These are phyloP conservation scores for Bactericera cockerelli DNA, from an alignment of 1,140 invertebrate species.

Conservation along the genomic window DNA sequence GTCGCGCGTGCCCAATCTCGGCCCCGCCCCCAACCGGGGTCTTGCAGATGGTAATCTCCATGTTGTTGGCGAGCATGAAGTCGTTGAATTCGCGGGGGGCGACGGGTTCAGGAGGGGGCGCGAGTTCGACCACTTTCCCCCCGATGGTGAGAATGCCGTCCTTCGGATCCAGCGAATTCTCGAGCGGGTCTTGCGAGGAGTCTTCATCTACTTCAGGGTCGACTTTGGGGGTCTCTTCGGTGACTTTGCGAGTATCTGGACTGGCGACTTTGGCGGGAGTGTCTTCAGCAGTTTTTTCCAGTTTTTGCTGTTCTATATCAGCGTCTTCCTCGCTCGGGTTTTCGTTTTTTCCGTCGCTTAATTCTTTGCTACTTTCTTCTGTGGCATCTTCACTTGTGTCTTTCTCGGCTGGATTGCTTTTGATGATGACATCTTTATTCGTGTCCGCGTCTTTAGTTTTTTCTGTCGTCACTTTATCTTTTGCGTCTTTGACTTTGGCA, in stretches of 20 bases:
- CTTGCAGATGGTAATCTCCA: slow-evolving; percentile 2
- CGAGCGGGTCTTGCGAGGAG: too few relatives aligned
- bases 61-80: neutral
- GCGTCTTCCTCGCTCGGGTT: neutral
- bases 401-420: neutral
- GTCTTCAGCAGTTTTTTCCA: too few relatives aligned
- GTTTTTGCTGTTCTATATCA: neutral
- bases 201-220: too few relatives aligned
- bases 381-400: neutral
- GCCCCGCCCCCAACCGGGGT: neutral
- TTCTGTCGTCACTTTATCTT: neutral
- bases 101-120: too few relatives aligned
- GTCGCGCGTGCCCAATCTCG: too few relatives aligned
- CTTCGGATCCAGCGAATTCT: too few relatives aligned
- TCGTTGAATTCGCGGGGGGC: neutral
- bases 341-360: neutral
- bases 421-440: neutral
- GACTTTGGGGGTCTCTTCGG: too few relatives aligned
- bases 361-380: neutral
- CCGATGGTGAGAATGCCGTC: too few relatives aligned
- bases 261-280: too few relatives aligned
- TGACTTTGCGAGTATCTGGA: too few relatives aligned
- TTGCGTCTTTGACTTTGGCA: neutral
- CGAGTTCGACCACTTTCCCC: too few relatives aligned
- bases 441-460: neutral